A percentile compares a stretch with the other conserved stretches of the same genome.
These are phyloP conservation scores for Drosophila rubida DNA, from an alignment of 2,888 invertebrate species.

Conservation along the genomic window DNA sequence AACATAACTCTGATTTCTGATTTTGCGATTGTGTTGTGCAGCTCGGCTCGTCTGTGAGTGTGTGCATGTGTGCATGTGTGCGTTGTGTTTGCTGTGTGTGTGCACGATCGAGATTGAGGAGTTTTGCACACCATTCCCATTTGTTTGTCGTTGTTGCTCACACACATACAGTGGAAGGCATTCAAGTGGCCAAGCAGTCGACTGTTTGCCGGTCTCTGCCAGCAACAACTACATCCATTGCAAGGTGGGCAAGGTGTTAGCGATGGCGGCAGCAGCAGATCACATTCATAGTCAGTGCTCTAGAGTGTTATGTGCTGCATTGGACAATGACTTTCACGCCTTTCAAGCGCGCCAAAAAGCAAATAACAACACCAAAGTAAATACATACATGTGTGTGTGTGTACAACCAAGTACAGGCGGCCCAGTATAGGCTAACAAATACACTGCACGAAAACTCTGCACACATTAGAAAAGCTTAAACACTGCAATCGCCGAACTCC, in stretches of 20 bases:
- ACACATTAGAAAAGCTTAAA: neutral
- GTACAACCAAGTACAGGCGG: slow-evolving; percentile 52
- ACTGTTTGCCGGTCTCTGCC: slow-evolving; percentile 18
- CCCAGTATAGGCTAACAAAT: slow-evolving; percentile 46
- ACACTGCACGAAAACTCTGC: slow-evolving; percentile 21
- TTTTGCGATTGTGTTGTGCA: slow-evolving; percentile 61
- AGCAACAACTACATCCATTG: neutral
- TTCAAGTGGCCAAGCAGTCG: slow-evolving; percentile 50
- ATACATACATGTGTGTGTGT: neutral
- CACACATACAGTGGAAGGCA: slow-evolving; percentile 34
- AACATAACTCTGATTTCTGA: slow-evolving; percentile 65
- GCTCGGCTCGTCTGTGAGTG: slow-evolving; percentile 20
- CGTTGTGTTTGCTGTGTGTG: slow-evolving; percentile 25
- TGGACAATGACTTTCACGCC: slow-evolving; percentile 81
- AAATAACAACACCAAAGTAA: slow-evolving; percentile 36
- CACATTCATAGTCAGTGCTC: slow-evolving; percentile 8
- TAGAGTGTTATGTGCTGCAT: slow-evolving; percentile 22
- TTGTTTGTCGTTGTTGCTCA: slow-evolving; percentile 43
- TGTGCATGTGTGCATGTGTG: slow-evolving; percentile 9
- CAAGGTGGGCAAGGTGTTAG: slow-evolving; percentile 40
- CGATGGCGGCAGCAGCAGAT: slow-evolving; percentile 23
- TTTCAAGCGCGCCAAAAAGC: slow-evolving; percentile 78
- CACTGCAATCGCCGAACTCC: neutral
- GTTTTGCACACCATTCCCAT: slow-evolving; percentile 58
- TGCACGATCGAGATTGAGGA: slow-evolving; percentile 48